Conservation (phyloP, 2,797 vertebrate species). For the Cryptoblepharus egeriae region DNA sequence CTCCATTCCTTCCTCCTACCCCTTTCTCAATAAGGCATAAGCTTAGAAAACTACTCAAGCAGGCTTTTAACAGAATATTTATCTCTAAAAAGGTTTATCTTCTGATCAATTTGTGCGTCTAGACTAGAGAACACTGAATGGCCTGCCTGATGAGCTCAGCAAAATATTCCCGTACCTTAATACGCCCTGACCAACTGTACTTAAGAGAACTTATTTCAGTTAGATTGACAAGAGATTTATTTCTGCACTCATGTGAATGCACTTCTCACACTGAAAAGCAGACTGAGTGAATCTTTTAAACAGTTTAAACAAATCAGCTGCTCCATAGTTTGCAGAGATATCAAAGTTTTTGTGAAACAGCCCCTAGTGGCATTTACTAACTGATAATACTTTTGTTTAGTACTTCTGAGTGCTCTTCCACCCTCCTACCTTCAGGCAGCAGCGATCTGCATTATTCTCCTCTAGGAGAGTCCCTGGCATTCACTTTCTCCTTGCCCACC, state of each 20-base stretch:
- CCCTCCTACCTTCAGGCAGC: too few species aligned
- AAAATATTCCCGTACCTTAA: neutral
- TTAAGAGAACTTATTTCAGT: too few species aligned
- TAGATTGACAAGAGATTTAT: neutral
- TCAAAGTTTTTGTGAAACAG: neutral
- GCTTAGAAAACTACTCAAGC: neutral
- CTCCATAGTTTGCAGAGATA: neutral
- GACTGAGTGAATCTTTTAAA: neutral
- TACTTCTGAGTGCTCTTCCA: too few species aligned
- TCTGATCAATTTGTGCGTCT: neutral
- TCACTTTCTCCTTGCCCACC: too few species aligned
- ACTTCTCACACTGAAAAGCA: neutral
- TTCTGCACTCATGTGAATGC: neutral
- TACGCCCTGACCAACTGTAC: neutral
- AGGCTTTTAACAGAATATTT: neutral
- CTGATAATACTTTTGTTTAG: too few species aligned
- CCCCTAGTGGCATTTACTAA: too few species aligned
- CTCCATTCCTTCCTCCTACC: neutral
- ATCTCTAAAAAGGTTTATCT: neutral
- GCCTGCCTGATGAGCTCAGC: too few species aligned
- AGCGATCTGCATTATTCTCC: too few species aligned
- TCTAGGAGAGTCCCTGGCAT: too few species aligned
- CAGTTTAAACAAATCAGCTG: neutral
- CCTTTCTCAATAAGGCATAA: neutral
- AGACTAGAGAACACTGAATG: neutral